Evolutionary conservation across 2,888 invertebrate genomes (phyloP), one percentile per base, ranked within the genome.

Genomic region (Phania funesta): DNA sequence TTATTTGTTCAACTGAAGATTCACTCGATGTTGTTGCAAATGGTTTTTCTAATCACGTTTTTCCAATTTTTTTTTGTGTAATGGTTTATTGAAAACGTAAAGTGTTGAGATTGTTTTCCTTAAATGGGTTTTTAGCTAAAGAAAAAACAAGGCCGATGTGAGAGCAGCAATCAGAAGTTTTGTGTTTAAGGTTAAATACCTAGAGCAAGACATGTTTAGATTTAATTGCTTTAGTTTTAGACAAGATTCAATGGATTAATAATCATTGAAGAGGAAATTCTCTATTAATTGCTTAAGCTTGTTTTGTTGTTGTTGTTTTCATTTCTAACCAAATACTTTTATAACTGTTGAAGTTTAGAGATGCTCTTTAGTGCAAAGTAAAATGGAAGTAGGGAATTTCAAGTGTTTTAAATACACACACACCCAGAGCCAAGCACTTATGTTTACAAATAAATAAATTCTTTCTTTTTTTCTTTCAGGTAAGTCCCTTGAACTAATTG

Each of bases 41-140:
- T 81, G 76, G 54, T 71, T 80, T 81, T 81, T 71, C 76, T 81
- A 76, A 81, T 81, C 80, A 81, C 80, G 80, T 73, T 76, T 81
- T 71, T 67, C 32, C 24, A 18, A 29, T 13, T 38, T 32, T 48
- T 24, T 48, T 35, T 38, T 16, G 24, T 18, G 56, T 38, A 13
- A 26, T 54, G 13, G 41, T 62, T 64, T 38, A 50, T 60, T 46
- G 38, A 64, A 64, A 60, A 54, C 22, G 13, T n/a, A 26, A 65
- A 56, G 65, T 50, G 48, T 75, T 65, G 32, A 64, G 35, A 65
- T 56, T 65, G 35, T 64, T 65, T 74, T 65, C 35, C 64, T 46
- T 38, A 75, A 65, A 65, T 65, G 24, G 18, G 64, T 56, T 74
- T 64, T 46, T 18, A 44, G 62, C 26, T 41, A 22, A 70, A 32